phyloP scores from a whole-genome alignment of 1,140 invertebrate genomes.

The Papilio polyxenes region DNA sequence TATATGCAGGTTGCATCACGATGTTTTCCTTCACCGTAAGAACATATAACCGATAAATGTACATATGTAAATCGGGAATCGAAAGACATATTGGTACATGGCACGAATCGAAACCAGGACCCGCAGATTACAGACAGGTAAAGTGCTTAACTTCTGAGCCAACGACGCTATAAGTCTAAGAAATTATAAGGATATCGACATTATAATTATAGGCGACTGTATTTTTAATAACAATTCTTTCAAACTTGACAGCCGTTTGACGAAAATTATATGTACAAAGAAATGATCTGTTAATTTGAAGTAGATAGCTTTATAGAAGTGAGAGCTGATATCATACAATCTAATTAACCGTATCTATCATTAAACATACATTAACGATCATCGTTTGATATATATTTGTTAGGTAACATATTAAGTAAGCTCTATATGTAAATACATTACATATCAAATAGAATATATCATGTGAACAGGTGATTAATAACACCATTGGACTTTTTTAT shows the following conservation, averaged over 20 bases:
- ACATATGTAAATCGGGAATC: too few species aligned
- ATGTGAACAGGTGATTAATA: neutral
- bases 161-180: too few species aligned
- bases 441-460: neutral
- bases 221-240: neutral
- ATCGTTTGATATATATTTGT: neutral
- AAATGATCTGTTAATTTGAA: neutral
- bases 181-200: neutral
- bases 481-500: neutral
- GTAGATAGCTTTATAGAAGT: neutral
- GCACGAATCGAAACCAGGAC: too few species aligned
- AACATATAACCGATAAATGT: too few species aligned
- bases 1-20: too few species aligned
- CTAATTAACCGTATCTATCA: constrained; percentile 1
- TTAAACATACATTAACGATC: constrained; percentile 8
- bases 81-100: too few species aligned
- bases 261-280: neutral
- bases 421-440: neutral
- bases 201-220: neutral
- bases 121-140: too few species aligned
- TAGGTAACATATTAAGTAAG: constrained; percentile 11
- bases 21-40: too few species aligned
- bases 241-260: neutral
- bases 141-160: too few species aligned
- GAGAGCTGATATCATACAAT: neutral